These are phyloP conservation scores for Thrips palmi DNA, from an alignment of 1,140 invertebrate genomes.

Conservation along the genomic window DNA sequence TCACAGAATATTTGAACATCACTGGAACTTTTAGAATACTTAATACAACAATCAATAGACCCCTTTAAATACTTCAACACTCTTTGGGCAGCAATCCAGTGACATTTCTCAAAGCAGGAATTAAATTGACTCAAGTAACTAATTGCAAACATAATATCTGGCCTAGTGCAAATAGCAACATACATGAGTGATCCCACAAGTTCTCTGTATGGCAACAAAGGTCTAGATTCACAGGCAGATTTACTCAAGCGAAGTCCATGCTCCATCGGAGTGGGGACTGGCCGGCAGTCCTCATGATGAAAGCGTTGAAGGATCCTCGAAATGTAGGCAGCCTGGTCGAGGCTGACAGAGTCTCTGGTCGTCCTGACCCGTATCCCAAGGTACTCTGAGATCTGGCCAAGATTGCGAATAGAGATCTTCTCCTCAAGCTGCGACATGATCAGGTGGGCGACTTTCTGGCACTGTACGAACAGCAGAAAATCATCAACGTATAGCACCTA, in stretches of 20 bases:
- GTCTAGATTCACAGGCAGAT: conserved; percentile 15
- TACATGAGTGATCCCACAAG: conserved; percentile 9
- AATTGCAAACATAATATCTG: conserved; percentile 7
- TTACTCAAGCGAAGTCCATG: conserved; percentile 4
- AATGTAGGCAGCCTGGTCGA: conserved; percentile 11
- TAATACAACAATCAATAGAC: no score
- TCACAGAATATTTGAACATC: no score
- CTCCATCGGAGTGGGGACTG: conserved; percentile 3
- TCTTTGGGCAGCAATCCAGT: conserved; percentile 11
- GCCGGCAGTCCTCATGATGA: conserved; percentile 17
- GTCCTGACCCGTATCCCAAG: conserved; percentile 11
- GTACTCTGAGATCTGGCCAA: no score
- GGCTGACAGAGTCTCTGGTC: neutral
- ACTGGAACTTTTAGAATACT: no score
- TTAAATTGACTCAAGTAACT: conserved; percentile 9
- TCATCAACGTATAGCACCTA: conserved; percentile 12
- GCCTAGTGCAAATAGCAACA: conserved; percentile 5
- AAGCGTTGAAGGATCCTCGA: conserved; percentile 16
- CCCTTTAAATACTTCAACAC: conserved; percentile 11
- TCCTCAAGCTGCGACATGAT: conserved; percentile 10
- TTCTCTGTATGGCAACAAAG: conserved; percentile 8
- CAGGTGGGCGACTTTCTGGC: conserved; percentile 8
- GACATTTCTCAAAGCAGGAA: conserved; percentile 6
- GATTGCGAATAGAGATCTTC: no score
- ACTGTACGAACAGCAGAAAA: conserved; percentile 9